These are phyloP conservation scores for Eulacestoma nigropectus DNA, from an alignment of 2,113 vertebrate genomes.

Conservation along the genomic window DNA sequence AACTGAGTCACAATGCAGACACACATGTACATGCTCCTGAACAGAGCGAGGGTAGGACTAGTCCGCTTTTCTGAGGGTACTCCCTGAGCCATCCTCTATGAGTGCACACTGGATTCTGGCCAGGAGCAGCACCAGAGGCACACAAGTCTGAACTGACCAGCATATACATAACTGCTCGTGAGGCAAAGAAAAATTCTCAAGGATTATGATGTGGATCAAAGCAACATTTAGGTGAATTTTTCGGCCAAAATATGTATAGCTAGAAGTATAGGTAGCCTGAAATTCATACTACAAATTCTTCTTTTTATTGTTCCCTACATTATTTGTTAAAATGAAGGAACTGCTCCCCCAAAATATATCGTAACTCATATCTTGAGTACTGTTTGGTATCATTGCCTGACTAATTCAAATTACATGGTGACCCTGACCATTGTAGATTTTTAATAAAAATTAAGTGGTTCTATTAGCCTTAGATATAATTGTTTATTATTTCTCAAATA, in stretches of 20 bases:
- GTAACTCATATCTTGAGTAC: neutral
- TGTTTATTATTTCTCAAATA: constrained; percentile 40
- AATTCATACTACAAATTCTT: neutral
- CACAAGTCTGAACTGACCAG: neutral
- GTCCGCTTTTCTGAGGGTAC: neutral
- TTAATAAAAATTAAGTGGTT: constrained; percentile 10
- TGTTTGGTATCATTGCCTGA: neutral
- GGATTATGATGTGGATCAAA: neutral
- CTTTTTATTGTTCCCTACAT: neutral
- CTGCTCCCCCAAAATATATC: neutral
- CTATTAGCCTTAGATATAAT: neutral
- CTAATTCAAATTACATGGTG: neutral
- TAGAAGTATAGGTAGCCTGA: neutral
- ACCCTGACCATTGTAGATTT: neutral
- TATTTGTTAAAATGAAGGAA: neutral
- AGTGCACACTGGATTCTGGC: neutral
- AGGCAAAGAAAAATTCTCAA: neutral
- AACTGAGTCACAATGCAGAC: neutral
- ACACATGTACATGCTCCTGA: neutral
- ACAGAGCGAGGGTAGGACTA: neutral
- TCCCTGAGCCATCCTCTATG: neutral
- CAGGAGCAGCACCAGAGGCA: neutral
- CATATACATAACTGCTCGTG: neutral
- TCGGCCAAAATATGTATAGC: neutral
- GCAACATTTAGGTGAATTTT: neutral